Conservation (phyloP, 1,140 invertebrate genomes). For the Ectropis grisescens region DNA sequence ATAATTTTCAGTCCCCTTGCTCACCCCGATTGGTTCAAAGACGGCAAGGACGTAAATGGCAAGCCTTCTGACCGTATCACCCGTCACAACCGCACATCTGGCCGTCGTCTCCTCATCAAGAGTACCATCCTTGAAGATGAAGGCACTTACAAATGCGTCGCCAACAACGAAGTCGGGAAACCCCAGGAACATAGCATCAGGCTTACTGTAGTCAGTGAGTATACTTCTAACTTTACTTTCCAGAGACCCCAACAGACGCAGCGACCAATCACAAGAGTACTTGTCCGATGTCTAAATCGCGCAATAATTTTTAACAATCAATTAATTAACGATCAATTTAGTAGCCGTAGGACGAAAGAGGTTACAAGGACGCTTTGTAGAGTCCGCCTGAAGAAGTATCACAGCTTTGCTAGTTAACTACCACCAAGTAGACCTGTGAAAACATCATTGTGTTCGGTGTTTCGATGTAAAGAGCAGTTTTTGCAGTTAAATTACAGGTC, state of each 20-base stretch:
- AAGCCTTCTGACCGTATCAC: constrained; percentile 30
- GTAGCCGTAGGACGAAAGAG: no score
- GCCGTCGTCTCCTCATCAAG: constrained; percentile 43
- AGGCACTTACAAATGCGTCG: constrained; percentile 90
- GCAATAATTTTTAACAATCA: no score
- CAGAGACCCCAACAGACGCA: not conserved
- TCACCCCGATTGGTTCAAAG: constrained; percentile 42
- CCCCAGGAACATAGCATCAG: constrained; percentile 54
- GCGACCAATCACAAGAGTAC: not conserved
- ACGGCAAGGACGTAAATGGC: constrained; percentile 31
- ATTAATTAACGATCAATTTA: no score
- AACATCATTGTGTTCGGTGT: no score
- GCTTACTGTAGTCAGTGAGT: constrained; percentile 42
- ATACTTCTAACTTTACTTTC: constrained; percentile 7
- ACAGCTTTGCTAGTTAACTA: not conserved
- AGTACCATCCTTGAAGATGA: constrained; percentile 73
- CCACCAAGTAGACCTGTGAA: no score
- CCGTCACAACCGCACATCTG: constrained; percentile 41
- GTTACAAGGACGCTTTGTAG: not conserved
- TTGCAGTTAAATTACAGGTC: no score
- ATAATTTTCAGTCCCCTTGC: constrained; percentile 37
- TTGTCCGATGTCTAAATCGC: not conserved
- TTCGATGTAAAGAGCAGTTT: no score
- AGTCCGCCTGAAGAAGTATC: not conserved
- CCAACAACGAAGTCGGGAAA: constrained; percentile 86